Evolutionary conservation across 2,888 invertebrate genomes (phyloP).

Genomic region (Netelia inedita): DNA sequence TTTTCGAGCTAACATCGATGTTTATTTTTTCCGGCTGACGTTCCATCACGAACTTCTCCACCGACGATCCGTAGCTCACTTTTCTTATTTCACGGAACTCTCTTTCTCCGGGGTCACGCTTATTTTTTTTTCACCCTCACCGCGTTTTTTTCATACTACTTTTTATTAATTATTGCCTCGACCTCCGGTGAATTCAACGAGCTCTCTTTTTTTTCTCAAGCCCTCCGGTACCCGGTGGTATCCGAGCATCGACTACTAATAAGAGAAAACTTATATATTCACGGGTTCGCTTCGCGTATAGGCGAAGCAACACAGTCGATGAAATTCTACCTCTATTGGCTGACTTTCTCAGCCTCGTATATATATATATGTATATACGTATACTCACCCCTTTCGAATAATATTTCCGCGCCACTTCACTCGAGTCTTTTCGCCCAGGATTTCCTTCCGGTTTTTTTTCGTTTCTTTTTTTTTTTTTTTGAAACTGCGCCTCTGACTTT

Average conservation of each 20-base stretch:
- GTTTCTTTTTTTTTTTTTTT: not conserved
- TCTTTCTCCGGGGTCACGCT: not conserved
- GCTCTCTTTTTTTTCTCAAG: not conserved
- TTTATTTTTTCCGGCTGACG: conserved; percentile 11
- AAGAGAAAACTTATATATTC: conserved; percentile 62
- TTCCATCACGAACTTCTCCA: conserved; percentile 31
- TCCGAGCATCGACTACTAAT: conserved; percentile 63
- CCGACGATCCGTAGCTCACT: conserved; percentile 13
- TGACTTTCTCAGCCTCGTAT: conserved; percentile 29
- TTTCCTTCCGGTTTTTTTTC: conserved; percentile 20
- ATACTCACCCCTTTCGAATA: conserved; percentile 62
- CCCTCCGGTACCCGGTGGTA: not conserved
- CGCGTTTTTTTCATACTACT: conserved; percentile 20
- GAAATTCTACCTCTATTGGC: conserved; percentile 55
- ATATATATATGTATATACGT: conserved; percentile 15
- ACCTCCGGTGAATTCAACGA: conserved; percentile 29
- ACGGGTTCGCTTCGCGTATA: conserved; percentile 30
- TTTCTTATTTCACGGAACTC: conserved; percentile 3
- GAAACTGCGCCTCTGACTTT: conserved; percentile 43
- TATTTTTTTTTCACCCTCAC: not conserved
- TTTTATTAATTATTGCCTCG: conserved; percentile 63
- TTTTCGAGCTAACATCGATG: conserved; percentile 10
- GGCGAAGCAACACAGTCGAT: conserved; percentile 50
- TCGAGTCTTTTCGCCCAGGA: conserved; percentile 53
- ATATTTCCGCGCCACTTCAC: conserved; percentile 65